These are phyloP conservation scores for Uropsilus gracilis DNA, from an alignment of 2,113 vertebrate genomes.

Conservation along the genomic window DNA sequence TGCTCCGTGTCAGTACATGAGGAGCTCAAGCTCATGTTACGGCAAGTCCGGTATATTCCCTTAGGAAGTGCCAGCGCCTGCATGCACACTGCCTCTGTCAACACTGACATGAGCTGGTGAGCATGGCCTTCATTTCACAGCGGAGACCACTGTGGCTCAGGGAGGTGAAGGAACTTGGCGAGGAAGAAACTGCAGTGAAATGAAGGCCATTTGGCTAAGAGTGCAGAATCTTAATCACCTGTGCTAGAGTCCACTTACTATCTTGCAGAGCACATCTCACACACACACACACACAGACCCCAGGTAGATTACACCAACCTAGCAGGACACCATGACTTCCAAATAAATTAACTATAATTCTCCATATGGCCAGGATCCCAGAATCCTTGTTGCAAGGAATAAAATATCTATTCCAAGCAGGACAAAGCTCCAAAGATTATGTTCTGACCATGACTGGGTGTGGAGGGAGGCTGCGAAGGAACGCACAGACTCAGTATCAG, in stretches of 20 bases:
- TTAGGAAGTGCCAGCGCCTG: neutral
- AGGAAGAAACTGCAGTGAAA: neutral
- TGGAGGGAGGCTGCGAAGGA: neutral
- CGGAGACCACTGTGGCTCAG: neutral
- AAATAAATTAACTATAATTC: neutral
- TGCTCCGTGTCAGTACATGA: neutral
- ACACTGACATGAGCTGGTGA: accelerated
- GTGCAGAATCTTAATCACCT: too few relatives aligned
- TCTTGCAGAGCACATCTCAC: neutral
- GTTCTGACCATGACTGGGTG: neutral
- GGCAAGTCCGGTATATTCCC: neutral
- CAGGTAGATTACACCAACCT: too few relatives aligned
- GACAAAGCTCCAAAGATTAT: neutral
- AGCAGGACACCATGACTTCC: neutral
- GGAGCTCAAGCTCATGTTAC: neutral
- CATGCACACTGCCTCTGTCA: accelerated
- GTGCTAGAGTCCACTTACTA: neutral
- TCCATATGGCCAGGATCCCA: neutral
- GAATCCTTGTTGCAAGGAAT: neutral
- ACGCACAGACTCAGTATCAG: too few relatives aligned
- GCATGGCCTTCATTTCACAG: neutral
- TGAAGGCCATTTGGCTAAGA: neutral
- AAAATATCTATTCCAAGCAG: neutral
- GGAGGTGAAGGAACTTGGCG: neutral
- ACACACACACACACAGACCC: too few relatives aligned